A percentile compares a stretch with the other conserved stretches of the same genome.
phyloP scores from a whole-genome alignment of 2,113 vertebrate species.

The Scopus umbretta region DNA sequence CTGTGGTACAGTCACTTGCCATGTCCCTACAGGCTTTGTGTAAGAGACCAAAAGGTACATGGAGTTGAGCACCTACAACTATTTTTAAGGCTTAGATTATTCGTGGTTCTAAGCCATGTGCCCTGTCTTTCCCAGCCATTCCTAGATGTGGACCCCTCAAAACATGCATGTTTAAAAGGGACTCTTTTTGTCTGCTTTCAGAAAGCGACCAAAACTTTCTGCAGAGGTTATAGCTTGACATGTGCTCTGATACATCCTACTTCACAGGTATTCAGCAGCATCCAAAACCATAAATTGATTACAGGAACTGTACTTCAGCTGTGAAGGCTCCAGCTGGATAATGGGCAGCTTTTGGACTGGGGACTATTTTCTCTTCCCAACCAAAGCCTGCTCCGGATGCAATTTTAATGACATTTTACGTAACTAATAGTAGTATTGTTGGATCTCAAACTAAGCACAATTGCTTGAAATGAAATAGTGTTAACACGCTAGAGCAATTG shows the following conservation, averaged over 20 bases:
- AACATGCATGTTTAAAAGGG: background rate
- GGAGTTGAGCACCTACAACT: background rate
- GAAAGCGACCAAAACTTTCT: background rate
- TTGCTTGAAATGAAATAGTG: conserved; percentile 1
- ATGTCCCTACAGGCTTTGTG: background rate
- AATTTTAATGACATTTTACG: background rate
- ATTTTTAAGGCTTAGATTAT: background rate
- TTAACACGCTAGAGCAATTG: background rate
- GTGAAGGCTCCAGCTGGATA: background rate
- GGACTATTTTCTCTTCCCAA: background rate
- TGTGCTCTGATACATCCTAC: background rate
- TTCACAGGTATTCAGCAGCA: background rate
- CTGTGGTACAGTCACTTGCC: background rate
- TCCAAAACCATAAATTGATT: background rate
- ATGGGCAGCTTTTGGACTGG: background rate
- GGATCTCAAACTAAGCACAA: background rate
- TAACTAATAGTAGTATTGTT: background rate
- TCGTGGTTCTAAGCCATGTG: fast-evolving
- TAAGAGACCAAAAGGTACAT: background rate
- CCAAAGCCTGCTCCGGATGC: background rate
- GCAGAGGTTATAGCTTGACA: background rate
- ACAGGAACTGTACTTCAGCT: background rate
- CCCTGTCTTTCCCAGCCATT: background rate
- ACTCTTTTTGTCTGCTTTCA: background rate
- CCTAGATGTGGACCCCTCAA: fast-evolving